Percentiles rank a stretch among this genome's conserved stretches.
Evolutionary conservation across 2,888 invertebrate genomes (phyloP).

Genomic region (Cerastis leucographa): DNA sequence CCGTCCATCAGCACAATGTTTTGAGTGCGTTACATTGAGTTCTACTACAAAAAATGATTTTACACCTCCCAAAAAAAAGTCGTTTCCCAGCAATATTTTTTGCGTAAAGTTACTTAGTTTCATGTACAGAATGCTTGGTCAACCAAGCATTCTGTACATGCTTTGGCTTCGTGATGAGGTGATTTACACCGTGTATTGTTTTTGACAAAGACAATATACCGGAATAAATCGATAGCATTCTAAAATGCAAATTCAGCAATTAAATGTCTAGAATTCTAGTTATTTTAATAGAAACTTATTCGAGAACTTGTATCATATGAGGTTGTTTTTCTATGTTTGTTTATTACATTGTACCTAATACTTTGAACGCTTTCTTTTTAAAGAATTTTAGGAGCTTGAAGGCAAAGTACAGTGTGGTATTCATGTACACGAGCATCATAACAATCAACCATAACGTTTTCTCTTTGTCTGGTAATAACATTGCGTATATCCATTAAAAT

Average conservation of each 20-base stretch:
- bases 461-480: conserved; percentile 45
- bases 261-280: conserved; percentile 18
- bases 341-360: conserved; percentile 25
- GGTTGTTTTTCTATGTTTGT: conserved; percentile 1
- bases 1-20: too few relatives aligned
- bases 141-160: too few relatives aligned
- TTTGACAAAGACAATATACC: too few relatives aligned
- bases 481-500: conserved; percentile 25
- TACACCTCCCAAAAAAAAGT: too few relatives aligned
- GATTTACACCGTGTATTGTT: too few relatives aligned
- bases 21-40: too few relatives aligned
- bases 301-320: conserved; percentile 8
- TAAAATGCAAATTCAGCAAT: conserved; percentile 34
- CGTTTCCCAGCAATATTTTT: too few relatives aligned
- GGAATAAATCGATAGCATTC: not conserved
- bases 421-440: conserved; percentile 49
- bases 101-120: too few relatives aligned
- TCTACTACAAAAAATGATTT: too few relatives aligned
- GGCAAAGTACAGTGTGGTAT: conserved; percentile 30
- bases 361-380: conserved; percentile 48
- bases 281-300: conserved; percentile 9
- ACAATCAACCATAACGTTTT: conserved; percentile 51
- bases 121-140: too few relatives aligned
- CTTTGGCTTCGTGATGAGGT: too few relatives aligned
- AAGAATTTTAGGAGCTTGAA: conserved; percentile 19